These are phyloP conservation scores for Dinocampus coccinellae DNA, from an alignment of 2,888 invertebrate genomes.

Conservation along the genomic window DNA sequence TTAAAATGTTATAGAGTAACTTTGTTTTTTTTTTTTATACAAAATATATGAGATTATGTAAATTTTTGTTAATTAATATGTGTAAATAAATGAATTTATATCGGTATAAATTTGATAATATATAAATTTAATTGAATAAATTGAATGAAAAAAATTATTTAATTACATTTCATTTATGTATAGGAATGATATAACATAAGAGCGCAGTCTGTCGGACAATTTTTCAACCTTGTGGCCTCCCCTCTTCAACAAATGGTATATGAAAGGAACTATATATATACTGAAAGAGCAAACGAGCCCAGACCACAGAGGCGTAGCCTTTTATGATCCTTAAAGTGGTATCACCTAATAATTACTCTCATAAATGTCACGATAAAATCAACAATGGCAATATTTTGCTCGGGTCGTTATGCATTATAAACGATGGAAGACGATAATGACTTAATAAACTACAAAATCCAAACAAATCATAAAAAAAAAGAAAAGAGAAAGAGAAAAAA, in stretches of 20 bases:
- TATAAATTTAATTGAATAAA: background rate
- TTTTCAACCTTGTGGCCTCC: constrained; percentile 63
- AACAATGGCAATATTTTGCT: constrained; percentile 65
- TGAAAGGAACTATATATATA: constrained; percentile 35
- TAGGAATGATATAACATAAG: constrained; percentile 36
- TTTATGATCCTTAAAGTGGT: constrained; percentile 62
- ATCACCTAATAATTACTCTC: constrained; percentile 68
- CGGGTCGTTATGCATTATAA: constrained; percentile 61
- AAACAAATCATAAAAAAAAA: constrained; percentile 69
- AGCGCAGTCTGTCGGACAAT: constrained; percentile 66
- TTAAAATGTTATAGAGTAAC: background rate
- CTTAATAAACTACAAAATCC: constrained; percentile 65
- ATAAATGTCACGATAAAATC: constrained; percentile 69
- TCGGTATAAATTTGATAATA: background rate
- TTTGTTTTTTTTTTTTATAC: too few relatives aligned
- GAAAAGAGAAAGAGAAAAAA: too few relatives aligned
- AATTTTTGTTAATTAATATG: background rate
- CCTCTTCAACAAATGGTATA: constrained; percentile 42
- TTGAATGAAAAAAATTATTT: background rate
- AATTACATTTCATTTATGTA: background rate
- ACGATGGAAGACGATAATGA: constrained; percentile 64
- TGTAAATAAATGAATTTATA: background rate
- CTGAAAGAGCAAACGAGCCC: constrained; percentile 49
- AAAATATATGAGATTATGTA: background rate
- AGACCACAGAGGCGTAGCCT: constrained; percentile 65